Evolutionary conservation across 2,113 vertebrate species (phyloP), one percentile per base, ranked within the genome.

Genomic region (Aldabrachelys gigantea): DNA sequence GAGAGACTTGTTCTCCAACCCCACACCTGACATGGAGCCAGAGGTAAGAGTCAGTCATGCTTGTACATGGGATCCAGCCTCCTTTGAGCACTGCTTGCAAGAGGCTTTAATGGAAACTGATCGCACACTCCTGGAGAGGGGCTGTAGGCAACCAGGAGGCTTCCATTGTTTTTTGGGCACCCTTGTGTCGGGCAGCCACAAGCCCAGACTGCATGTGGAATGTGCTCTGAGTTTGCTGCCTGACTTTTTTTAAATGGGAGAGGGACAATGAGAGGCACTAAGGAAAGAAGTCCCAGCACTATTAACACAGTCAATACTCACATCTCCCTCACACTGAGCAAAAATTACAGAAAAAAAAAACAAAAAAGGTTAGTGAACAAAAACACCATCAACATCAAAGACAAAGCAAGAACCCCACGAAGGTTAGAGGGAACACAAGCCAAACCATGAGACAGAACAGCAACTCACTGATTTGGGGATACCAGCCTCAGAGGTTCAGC

Each of bases 241-340:
- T 12, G 35, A 38, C 44, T 6, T 53, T 14, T 14, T 82, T 93
- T 90, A 84, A 49, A 81, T 1, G 72, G 91, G 91, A 90, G 75
- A 81, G 85, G 85, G 86, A 97, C 94, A 97, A 97, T 95, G 95
- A 98, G 89, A 97, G 93, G 96, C 93, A 89, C 92, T 95, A 82
- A 95, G 84, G 24, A 41, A 95, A 94, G 94, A 97, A 94, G 94
- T 94, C 98, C 99, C 98, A 97, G 98, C 97, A 98, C 97, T 81
- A 91, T 95, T 96, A 97, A 96, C 97, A 97, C 92, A 96, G 91
- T 97, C 97, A 92, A 99, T 99, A 99, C 99, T 99, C 98, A 99
- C 99, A 98, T 99, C 99, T 98, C 98, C 99, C 98, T 99, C 99
- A 98, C 99, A 99, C 99, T 99, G 99, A 98, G 99, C 98, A 98